A percentile compares a stretch with the other conserved stretches of the same genome.
Conservation (phyloP, 2,888 invertebrate genomes). For the Macrosiphum euphorbiae region DNA sequence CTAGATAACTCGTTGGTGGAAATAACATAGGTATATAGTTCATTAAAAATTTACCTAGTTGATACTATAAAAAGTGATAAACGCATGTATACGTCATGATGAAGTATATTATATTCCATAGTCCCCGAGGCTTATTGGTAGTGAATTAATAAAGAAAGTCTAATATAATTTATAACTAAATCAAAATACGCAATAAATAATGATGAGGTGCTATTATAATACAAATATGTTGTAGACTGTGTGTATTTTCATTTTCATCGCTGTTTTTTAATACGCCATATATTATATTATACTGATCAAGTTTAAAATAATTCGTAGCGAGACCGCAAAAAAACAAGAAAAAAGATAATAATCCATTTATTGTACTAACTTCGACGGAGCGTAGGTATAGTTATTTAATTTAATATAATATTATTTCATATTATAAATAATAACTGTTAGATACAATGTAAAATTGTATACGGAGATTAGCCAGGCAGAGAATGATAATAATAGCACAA, state of each 20-base stretch:
- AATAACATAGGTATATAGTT: not conserved
- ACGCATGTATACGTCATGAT: too few species aligned
- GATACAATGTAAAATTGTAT: not conserved
- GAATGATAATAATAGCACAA: not conserved
- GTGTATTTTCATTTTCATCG: not conserved
- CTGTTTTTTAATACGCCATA: not conserved
- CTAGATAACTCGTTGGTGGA: not conserved
- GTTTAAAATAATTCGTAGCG: not conserved
- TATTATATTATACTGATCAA: not conserved
- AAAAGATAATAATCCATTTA: not conserved
- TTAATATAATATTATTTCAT: not conserved
- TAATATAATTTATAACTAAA: not conserved
- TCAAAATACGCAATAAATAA: not conserved
- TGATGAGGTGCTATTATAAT: not conserved
- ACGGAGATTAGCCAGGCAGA: not conserved
- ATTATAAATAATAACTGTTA: not conserved
- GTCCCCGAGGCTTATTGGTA: not conserved
- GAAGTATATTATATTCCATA: not conserved
- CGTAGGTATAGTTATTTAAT: not conserved
- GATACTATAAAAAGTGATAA: not conserved
- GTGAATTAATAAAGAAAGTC: not conserved
- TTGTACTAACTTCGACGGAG: not conserved
- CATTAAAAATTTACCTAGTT: not conserved
- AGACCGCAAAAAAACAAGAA: not conserved
- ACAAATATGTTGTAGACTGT: not conserved